Evolutionary conservation across 2,888 invertebrate genomes (phyloP).

Genomic region (Eupithecia subumbrata): DNA sequence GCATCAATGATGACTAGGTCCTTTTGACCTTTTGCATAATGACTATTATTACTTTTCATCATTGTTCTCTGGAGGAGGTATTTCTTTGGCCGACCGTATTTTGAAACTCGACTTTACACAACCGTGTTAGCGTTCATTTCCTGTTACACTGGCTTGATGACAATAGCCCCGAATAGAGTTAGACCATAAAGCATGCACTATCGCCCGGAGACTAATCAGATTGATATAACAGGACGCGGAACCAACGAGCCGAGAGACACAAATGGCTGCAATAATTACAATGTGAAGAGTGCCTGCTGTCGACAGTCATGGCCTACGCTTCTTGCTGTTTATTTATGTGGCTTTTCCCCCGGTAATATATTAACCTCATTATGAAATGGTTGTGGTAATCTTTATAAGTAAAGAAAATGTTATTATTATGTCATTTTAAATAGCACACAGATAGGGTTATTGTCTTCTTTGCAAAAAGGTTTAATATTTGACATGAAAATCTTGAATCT

Average conservation of each 20-base stretch:
- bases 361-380: background rate
- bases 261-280: slow-evolving; percentile 35
- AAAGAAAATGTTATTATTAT: background rate
- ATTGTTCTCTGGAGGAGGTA: no score
- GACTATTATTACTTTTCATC: no score
- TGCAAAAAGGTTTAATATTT: no score
- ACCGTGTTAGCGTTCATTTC: background rate
- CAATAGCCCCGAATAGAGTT: background rate
- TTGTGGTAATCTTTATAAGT: background rate
- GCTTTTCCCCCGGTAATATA: background rate
- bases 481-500: no score
- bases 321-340: slow-evolving; percentile 24
- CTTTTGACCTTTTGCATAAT: no score
- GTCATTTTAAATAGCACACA: no score
- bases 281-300: slow-evolving; percentile 22
- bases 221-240: slow-evolving; percentile 37
- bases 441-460: background rate
- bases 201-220: slow-evolving; percentile 43
- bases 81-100: no score
- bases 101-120: no score
- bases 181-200: slow-evolving; percentile 41
- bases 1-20: no score
- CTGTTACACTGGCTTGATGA: background rate
- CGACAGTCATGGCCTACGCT: slow-evolving; percentile 21
- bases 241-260: slow-evolving; percentile 37